phyloP scores from a whole-genome alignment of 1,140 invertebrate genomes.

The Mya arenaria region DNA sequence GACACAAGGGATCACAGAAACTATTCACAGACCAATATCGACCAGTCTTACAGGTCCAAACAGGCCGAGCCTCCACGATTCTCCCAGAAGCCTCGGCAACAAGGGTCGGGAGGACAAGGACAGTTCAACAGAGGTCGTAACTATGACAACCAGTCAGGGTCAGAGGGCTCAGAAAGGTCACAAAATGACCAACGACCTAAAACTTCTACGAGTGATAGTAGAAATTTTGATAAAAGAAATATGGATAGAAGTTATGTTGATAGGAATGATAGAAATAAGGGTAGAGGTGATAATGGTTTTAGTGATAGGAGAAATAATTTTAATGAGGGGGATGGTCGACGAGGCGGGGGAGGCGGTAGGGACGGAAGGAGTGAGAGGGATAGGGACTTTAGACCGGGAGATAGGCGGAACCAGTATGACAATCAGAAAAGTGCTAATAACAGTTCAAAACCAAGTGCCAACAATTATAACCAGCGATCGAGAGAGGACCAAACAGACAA shows the following conservation, averaged over 20 bases:
- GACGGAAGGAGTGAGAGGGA: constrained; percentile 31
- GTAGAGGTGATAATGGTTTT: constrained; percentile 33
- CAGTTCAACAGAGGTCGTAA: neutral
- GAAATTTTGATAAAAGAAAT: constrained; percentile 23
- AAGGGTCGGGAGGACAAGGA: constrained; percentile 21
- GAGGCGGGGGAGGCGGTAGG: constrained; percentile 76
- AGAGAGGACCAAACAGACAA: too few species aligned
- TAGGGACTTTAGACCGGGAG: constrained; percentile 19
- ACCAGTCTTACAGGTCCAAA: constrained; percentile 28
- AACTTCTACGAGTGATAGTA: constrained; percentile 13
- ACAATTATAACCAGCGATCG: constrained; percentile 38
- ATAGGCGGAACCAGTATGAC: too few species aligned
- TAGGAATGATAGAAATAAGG: constrained; percentile 44
- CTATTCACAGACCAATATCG: too few species aligned
- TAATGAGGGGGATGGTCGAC: neutral
- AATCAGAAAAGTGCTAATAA: constrained; percentile 18
- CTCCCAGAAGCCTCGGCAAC: constrained; percentile 24
- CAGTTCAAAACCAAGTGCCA: constrained; percentile 19
- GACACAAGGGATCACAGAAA: too few species aligned
- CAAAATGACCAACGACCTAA: constrained; percentile 22
- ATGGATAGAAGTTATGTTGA: constrained; percentile 49
- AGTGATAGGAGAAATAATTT: neutral
- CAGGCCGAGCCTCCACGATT: constrained; percentile 31
- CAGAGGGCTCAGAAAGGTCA: constrained; percentile 22
- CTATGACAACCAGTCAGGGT: too few species aligned